phyloP scores from a whole-genome alignment of 2,888 invertebrate genomes.

The Polylopha cassiicola region DNA sequence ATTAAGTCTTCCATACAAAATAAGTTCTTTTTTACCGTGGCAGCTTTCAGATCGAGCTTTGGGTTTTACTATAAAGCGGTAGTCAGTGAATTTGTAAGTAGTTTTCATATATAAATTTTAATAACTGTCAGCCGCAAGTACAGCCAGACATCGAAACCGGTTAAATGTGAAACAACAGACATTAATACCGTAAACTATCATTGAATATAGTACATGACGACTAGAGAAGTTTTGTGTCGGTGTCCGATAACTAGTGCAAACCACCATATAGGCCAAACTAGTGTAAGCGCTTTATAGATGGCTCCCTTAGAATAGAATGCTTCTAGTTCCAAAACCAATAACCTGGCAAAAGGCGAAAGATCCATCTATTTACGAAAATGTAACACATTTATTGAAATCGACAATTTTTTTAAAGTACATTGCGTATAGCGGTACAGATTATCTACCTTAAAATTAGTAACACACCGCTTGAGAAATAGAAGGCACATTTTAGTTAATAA shows the following conservation, averaged over 20 bases:
- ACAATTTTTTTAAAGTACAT: constrained; percentile 32
- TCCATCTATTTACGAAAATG: constrained; percentile 26
- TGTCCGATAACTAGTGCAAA: constrained; percentile 12
- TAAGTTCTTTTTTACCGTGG: constrained; percentile 2
- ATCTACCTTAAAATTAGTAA: constrained; percentile 23
- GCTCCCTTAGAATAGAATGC: constrained; percentile 24
- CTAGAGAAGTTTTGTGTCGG: too few relatives aligned
- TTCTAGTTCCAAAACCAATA: constrained; percentile 21
- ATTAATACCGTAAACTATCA: too few relatives aligned
- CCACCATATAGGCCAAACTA: constrained; percentile 44
- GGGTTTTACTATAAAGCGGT: too few relatives aligned
- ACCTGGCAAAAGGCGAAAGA: constrained; percentile 33
- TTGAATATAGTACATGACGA: too few relatives aligned
- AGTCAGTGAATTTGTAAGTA: too few relatives aligned
- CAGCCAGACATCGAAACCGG: too few relatives aligned
- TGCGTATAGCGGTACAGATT: constrained; percentile 33
- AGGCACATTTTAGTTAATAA: constrained; percentile 31
- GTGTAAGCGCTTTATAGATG: constrained; percentile 39
- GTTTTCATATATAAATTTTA: too few relatives aligned
- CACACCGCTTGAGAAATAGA: constrained; percentile 17
- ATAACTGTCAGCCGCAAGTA: too few relatives aligned
- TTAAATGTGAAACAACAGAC: too few relatives aligned
- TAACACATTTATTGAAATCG: constrained; percentile 30
- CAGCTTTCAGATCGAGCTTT: too few relatives aligned
- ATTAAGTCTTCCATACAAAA: constrained; percentile 22